These are phyloP conservation scores for Aphis craccivora DNA, from an alignment of 1,140 invertebrate species.

Conservation along the genomic window DNA sequence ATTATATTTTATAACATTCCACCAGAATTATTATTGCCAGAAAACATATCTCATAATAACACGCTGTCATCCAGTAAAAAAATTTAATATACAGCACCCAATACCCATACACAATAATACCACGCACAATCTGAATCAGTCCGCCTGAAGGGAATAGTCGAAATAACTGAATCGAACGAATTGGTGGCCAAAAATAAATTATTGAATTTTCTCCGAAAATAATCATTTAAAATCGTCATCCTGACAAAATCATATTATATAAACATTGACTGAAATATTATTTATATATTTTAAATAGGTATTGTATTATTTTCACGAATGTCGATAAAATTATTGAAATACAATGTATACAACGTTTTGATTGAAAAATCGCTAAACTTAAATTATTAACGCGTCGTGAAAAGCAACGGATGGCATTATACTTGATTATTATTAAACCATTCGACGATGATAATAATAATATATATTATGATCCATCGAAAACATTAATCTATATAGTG, in stretches of 20 bases:
- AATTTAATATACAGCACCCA: background rate
- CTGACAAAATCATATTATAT: background rate
- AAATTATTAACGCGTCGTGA: background rate
- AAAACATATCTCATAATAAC: conserved; percentile 3
- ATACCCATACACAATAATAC: background rate
- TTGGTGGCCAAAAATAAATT: background rate
- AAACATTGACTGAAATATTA: background rate
- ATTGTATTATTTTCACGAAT: background rate
- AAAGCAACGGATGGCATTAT: background rate
- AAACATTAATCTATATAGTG: background rate
- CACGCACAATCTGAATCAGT: background rate
- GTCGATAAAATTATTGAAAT: background rate
- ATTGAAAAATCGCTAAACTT: background rate
- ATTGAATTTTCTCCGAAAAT: background rate
- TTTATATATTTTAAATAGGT: background rate
- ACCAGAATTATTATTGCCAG: background rate
- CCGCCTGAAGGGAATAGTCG: background rate
- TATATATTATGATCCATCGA: background rate
- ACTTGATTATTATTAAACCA: background rate
- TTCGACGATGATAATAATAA: background rate
- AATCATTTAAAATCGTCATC: background rate
- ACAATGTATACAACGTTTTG: background rate
- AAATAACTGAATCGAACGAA: background rate
- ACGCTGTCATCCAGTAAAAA: background rate
- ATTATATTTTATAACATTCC: background rate